Percentiles rank a stretch among this genome's conserved stretches.
These are phyloP conservation scores for Poeciliopsis turneri DNA, from an alignment of 2,797 vertebrate genomes.

Conservation along the genomic window DNA sequence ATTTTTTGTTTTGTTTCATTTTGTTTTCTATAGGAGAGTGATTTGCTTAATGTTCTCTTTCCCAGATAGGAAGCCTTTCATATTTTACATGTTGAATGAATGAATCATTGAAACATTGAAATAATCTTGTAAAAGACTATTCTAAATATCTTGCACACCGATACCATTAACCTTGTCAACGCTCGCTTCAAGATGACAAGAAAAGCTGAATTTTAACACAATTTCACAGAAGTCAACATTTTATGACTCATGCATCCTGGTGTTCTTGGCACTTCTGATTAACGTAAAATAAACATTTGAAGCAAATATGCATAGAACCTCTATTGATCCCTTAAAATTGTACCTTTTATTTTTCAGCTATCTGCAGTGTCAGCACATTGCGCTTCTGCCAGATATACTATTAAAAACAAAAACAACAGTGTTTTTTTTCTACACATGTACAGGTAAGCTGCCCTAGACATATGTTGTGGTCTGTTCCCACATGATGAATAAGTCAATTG, in stretches of 20 bases:
- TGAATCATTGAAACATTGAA: neutral
- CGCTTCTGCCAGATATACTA: neutral
- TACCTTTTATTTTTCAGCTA: neutral
- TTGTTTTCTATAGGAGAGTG: neutral
- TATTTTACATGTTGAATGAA: too few relatives aligned
- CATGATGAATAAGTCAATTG: slow-evolving; percentile 29
- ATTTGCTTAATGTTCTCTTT: neutral
- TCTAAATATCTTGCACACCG: neutral
- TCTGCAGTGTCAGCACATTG: neutral
- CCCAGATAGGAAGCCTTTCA: neutral
- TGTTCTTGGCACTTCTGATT: neutral
- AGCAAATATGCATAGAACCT: neutral
- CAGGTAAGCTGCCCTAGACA: neutral
- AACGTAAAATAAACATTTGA: neutral
- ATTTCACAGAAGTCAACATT: neutral
- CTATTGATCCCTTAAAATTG: too few relatives aligned
- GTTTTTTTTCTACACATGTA: neutral
- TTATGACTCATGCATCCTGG: neutral
- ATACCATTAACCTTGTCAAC: neutral
- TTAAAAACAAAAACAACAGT: neutral
- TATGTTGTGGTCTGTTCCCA: slow-evolving; percentile 10
- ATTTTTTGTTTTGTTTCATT: neutral
- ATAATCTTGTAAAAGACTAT: too few relatives aligned
- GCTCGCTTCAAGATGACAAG: neutral
- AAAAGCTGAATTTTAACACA: neutral